Evolutionary conservation across 2,888 invertebrate species (phyloP), one percentile per base, ranked within the genome.

Genomic region (Hylaea fasciaria): DNA sequence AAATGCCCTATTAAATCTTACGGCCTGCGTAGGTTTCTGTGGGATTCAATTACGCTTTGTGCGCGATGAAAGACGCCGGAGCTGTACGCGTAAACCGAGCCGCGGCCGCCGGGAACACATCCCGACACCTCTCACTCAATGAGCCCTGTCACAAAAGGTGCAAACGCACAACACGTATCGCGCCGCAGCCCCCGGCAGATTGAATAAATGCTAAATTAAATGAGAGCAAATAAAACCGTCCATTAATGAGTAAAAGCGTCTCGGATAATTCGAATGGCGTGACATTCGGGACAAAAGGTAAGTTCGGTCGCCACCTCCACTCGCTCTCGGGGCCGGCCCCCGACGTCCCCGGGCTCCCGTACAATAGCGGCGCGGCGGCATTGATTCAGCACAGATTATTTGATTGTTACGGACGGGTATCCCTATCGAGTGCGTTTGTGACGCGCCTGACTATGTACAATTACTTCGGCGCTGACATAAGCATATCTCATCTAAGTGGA

Each of bases 201-300:
- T 93, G 88, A 91, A 92, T 92, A 92, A 92, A 91, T 90, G 87
- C 87, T 85, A 91, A 92, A 93, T 93, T 92, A 89, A 92, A 92
- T 91, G 86, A 90, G 81, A 90, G 88, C 91, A 91, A 93, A 93
- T 91, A 92, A 91, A 92, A 89, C 78, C 74, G 67, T 69, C 80
- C 82, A 82, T 87, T 90, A 91, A 89, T 87, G 86, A 89, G 85
- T 83, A 83, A 87, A 87, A 83, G 81, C 84, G 83, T 81, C 81
- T 81, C 78, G 80, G 80, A 84, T 86, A 85, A 89, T 89, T 86
- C 83, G 79, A 76, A 77, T 82, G 78, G 78, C 82, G 82, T 83
- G 86, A 86, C 85, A 80, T 80, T 80, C 75, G 71, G 70, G 74
- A 87, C 85, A 87, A 89, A 86, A 82, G 82, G 70, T 75, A 69